Evolutionary conservation across 2,113 vertebrate species (phyloP), one percentile per base, ranked within the genome.

Genomic region (Trichechus manatus): DNA sequence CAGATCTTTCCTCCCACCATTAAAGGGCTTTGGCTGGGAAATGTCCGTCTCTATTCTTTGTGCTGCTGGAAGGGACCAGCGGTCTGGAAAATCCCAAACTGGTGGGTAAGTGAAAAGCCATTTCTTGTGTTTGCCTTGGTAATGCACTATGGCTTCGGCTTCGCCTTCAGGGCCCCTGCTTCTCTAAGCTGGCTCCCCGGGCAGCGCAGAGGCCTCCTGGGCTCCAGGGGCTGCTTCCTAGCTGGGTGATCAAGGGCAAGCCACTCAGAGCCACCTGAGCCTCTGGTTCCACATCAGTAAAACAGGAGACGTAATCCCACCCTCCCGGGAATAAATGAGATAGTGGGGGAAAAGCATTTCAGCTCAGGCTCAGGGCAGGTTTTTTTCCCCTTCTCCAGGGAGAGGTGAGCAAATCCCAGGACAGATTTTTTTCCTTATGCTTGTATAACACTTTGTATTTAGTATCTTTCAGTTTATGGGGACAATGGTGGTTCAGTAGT

Each of bases 321-420:
- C 31, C 56, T 17, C 39, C 3, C 0, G 23, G 14, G 7, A 44
- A 17, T 31, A 29, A 27, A 0, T 0, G 2, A 10, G 68, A 25
- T 3, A 2, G 2, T 22, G 31, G 2, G 39, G 36, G 50, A 36
- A 29, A 33, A 36, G 36, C 25, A 25, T 25, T 3, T 56, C 10
- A 2, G 33, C 68, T 20, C n/a, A 72, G 66, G 3, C 53, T 56
- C 13, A 56, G 59, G 22, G 22, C 59, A 61, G 59, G 59, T 6
- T 74, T 72, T 42, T 33, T 11, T 15, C 50, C 29, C 23, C 39
- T 81, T 31, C 66, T 79, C 70, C 15, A 1, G 42, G 68, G n/a
- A 8, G 42, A 7, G 14, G 31, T 14, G 44, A 72, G 61, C 31
- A 27, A 72, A 39, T 50, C 44, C 77, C 74, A 90, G 33, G 0